phyloP scores from a whole-genome alignment of 1,140 invertebrate species.

The Periplaneta americana region DNA sequence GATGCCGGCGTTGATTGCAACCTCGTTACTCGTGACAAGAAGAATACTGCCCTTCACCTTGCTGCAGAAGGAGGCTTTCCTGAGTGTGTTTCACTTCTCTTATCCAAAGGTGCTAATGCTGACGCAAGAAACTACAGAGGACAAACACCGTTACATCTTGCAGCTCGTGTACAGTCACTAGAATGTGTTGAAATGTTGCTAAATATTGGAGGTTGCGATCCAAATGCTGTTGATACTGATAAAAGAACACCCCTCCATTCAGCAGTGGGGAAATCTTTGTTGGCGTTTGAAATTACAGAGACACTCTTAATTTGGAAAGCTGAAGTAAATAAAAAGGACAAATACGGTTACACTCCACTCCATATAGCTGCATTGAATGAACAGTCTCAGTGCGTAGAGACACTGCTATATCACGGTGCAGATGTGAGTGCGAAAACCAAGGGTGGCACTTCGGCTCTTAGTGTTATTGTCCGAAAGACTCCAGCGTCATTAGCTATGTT shows the following conservation, averaged over 20 bases:
- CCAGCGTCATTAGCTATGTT: constrained; percentile 73
- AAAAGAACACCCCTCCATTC: constrained; percentile 70
- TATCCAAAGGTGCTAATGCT: constrained; percentile 65
- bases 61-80: constrained; percentile 72
- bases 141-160: constrained; percentile 72
- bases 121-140: constrained; percentile 64
- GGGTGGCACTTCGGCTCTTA: constrained; percentile 73
- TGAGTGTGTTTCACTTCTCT: constrained; percentile 63
- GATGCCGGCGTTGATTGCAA: constrained; percentile 58
- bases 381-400: constrained; percentile 74
- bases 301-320: constrained; percentile 68
- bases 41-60: constrained; percentile 71
- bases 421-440: constrained; percentile 78
- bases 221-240: constrained; percentile 70
- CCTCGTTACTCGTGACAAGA: constrained; percentile 55
- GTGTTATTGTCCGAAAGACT: constrained; percentile 75
- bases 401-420: constrained; percentile 75
- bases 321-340: constrained; percentile 78
- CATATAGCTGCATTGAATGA: constrained; percentile 83
- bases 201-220: constrained; percentile 61
- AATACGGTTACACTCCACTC: constrained; percentile 83
- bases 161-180: constrained; percentile 64
- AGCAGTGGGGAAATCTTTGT: constrained; percentile 66
- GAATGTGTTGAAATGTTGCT: constrained; percentile 72
- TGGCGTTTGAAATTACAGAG: constrained; percentile 70